Base-by-base conservation (phyloP, 2,888 invertebrate genomes). In the Chrysolina oricalcia region DNA sequence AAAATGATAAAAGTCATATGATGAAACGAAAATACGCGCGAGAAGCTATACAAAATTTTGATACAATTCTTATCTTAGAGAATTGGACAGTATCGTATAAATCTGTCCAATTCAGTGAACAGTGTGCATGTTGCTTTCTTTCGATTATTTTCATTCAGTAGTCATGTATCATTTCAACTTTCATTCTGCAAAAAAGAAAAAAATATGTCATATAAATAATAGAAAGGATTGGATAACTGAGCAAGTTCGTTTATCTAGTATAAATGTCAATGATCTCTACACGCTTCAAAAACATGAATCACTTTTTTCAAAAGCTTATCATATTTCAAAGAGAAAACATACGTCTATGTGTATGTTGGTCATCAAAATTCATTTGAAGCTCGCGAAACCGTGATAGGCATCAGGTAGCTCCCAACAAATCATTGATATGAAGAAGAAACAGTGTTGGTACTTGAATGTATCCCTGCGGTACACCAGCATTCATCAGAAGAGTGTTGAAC, bases 131-230 rank as follows among this genome's bases (percentile, higher is more conserved):
- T 23, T n/a, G 27, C 35, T 27, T 62, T 62, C 62, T n/a, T n/a
- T n/a, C n/a, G 62, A 62, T 62, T 13, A 62, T 62, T 62, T 62
- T 62, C 59, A 59, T 59, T 59, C 62, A 62, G 23, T 62, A 62
- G 21, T 62, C 62, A 62, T 62, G 62, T 62, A 62, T 27, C 62
- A 62, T 62, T 62, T 62, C 13, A 62, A 62, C 35, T 23, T 6
- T 27, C 10, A 62, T 62, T 62, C 15, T 62, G 9, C 5, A 62
- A 23, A 62, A 62, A 62, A 62, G 3, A 27, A 62, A 62, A 10
- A n/a, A n/a, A n/a, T n/a, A n/a, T n/a, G 13, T 48, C 21, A 27
- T 13, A 27, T 23, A 23, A 27, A n/a, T 6, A 15, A 27, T 62
- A 62, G 11, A 62, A 62, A 62, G 62, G 1, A 62, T 62, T 62